phyloP scores from a whole-genome alignment of 1,140 invertebrate genomes.

The Medauroidea extradentata region DNA sequence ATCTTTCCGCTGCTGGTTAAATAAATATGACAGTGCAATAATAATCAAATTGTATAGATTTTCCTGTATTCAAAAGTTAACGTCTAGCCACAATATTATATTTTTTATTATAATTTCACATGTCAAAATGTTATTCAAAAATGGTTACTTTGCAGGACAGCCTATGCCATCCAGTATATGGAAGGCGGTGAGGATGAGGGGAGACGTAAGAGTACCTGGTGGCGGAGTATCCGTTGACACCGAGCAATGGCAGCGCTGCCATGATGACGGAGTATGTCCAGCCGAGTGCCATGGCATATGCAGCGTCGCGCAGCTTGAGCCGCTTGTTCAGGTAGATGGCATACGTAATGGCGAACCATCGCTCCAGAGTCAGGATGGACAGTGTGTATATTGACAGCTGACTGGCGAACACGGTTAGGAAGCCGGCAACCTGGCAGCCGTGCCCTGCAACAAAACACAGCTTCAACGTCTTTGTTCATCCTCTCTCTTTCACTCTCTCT shows the following conservation, averaged over 20 bases:
- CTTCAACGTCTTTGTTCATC: no score
- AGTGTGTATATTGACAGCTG: slow-evolving; percentile 64
- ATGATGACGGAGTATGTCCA: slow-evolving; percentile 53
- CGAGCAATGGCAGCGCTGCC: slow-evolving; percentile 53
- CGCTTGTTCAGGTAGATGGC: slow-evolving; percentile 58
- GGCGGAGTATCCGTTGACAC: slow-evolving; percentile 52
- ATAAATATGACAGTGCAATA: no score
- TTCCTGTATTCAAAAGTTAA: no score
- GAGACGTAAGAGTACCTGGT: slow-evolving; percentile 46
- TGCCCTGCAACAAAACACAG: slow-evolving; percentile 26
- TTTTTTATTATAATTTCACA: neutral
- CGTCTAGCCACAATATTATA: no score
- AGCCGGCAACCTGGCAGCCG: slow-evolving; percentile 60
- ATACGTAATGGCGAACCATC: slow-evolving; percentile 60
- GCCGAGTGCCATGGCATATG: slow-evolving; percentile 50
- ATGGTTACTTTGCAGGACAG: neutral
- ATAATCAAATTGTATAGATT: no score
- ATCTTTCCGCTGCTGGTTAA: no score
- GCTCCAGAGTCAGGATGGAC: slow-evolving; percentile 59
- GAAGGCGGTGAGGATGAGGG: neutral
- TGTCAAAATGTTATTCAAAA: neutral
- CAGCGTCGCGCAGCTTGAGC: slow-evolving; percentile 49
- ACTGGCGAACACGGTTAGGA: slow-evolving; percentile 62
- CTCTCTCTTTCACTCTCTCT: no score
- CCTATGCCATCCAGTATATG: neutral